phyloP scores from a whole-genome alignment of 2,113 vertebrate genomes.

The Tachysurus fulvidraco region DNA sequence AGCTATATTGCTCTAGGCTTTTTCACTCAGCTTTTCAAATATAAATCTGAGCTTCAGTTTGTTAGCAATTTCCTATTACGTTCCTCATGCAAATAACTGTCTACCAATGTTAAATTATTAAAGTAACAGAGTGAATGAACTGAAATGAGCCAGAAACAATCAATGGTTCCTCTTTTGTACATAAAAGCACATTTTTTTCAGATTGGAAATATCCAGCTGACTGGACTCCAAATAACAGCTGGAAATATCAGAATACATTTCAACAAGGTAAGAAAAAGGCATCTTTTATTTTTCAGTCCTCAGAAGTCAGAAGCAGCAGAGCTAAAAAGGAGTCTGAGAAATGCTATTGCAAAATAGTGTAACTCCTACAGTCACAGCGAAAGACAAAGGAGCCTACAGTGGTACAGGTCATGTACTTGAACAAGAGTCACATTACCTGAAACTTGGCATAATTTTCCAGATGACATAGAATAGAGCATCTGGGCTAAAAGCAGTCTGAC shows the following conservation, averaged over 20 bases:
- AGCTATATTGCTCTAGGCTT: neutral
- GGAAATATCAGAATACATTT: neutral
- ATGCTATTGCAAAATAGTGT: conserved; percentile 20
- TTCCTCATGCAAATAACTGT: neutral
- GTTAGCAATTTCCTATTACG: neutral
- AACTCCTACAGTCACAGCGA: conserved; percentile 20
- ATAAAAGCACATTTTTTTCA: neutral
- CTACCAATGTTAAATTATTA: neutral
- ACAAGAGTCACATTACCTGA: conserved; percentile 77
- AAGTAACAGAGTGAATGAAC: neutral
- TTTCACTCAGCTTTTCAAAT: neutral
- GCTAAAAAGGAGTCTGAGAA: neutral
- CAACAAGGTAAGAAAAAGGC: neutral
- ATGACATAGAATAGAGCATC: conserved; percentile 96
- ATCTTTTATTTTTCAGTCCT: neutral
- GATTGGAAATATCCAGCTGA: too few relatives aligned
- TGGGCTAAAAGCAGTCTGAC: conserved; percentile 92
- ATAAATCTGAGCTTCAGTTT: neutral
- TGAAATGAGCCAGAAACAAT: neutral
- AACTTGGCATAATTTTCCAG: conserved; percentile 99
- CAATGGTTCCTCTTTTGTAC: neutral
- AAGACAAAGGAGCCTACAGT: conserved; percentile 30
- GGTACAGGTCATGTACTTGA: neutral
- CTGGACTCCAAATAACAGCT: too few relatives aligned
- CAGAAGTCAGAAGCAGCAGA: neutral